These are phyloP conservation scores for Cryptus armator DNA, from an alignment of 2,888 invertebrate genomes.

Conservation along the genomic window DNA sequence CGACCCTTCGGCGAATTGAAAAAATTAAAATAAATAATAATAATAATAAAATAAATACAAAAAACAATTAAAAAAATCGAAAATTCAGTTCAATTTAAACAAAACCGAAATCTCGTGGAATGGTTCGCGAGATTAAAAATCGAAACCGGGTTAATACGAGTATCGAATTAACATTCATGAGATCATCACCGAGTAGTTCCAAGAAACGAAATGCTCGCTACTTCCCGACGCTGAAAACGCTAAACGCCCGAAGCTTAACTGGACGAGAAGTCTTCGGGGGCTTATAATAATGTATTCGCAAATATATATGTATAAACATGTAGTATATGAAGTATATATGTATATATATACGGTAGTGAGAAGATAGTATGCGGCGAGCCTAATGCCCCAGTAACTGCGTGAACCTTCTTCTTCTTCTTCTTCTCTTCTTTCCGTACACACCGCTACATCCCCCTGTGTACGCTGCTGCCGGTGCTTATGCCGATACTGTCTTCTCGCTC, in stretches of 20 bases:
- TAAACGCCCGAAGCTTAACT: conserved; percentile 25
- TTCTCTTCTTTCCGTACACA: conserved; percentile 18
- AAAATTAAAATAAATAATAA: conserved; percentile 26
- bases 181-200: conserved; percentile 51
- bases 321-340: conserved; percentile 24
- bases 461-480: conserved; percentile 36
- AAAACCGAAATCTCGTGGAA: not conserved
- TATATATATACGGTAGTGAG: conserved; percentile 44
- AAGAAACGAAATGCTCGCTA: conserved; percentile 30
- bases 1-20: conserved; percentile 38
- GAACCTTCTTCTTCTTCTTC: conserved; percentile 69
- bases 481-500: conserved; percentile 40
- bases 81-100: not conserved
- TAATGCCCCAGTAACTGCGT: conserved; percentile 82
- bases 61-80: not conserved
- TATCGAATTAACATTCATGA: conserved; percentile 54
- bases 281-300: conserved; percentile 57
- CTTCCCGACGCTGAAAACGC: conserved; percentile 40
- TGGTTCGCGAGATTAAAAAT: conserved; percentile 4
- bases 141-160: conserved; percentile 52
- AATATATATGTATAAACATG: conserved; percentile 24
- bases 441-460: not conserved
- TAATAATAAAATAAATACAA: not conserved
- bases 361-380: conserved; percentile 69
- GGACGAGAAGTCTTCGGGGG: conserved; percentile 25